Base-by-base conservation (phyloP, 1,140 invertebrate genomes). In the Bombus cullumanus region DNA sequence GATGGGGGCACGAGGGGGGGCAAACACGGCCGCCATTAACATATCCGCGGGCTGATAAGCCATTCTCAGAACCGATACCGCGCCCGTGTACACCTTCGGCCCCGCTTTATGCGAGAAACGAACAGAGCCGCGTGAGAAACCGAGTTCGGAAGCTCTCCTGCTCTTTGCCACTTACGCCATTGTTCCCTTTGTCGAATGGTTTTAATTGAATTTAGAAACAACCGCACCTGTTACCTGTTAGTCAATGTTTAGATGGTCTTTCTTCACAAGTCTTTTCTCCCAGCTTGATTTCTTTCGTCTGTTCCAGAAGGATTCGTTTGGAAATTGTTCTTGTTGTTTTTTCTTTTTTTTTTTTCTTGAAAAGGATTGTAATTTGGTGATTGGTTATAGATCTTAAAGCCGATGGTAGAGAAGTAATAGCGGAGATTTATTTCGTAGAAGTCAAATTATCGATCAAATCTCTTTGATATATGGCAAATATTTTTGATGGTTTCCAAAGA, bases 1-100 rank as follows among this genome's bases (percentile, higher is more conserved):
- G 59, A 59, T 59, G 47, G 53, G 53, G 74, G 74, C 73, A 37
- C 25, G 10, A 53, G 87, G 90, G 88, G 88, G 86, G 90, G 83
- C 75, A 90, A 78, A 94, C 94, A 94, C 92, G 92, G 92, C 90
- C 93, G 92, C 94, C 93, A 95, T 95, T 94, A 95, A 94, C 94
- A 95, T 94, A 95, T 94, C 93, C 94, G 91, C 93, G 92, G 89
- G 47, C 92, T 91, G 94, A 95, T 95, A 95, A 95, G 91, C 88
- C 92, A 89, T 95, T 95, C 94, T 94, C 79, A 89, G 94, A 95
- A 95, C 92, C 92, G 94, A 94, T 94, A 94, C 93, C 90, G 88
- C 91, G 88, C 83, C 81, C 85, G 88, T 85, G 71, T 89, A 89
- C 87, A 88, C 90, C 89, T 88, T 88, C 90, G 86, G 78, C 81